These are phyloP conservation scores for Melanotaenia boesemani DNA, from an alignment of 2,797 vertebrate genomes.

Conservation along the genomic window DNA sequence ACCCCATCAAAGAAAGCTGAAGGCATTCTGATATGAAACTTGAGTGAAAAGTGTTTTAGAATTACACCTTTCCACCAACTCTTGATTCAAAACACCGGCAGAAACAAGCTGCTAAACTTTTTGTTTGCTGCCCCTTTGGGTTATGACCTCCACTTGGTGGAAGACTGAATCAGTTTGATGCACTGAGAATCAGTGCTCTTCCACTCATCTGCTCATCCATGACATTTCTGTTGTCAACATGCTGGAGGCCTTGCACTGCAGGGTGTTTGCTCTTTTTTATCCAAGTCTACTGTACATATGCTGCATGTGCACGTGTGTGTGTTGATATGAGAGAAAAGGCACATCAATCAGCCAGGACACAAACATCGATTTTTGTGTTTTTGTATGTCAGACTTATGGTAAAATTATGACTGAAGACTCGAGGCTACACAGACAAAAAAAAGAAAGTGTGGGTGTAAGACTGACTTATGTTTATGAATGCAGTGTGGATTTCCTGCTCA, in stretches of 20 bases:
- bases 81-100: neutral
- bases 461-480: constrained; percentile 29
- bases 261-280: neutral
- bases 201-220: constrained; percentile 30
- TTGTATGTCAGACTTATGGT: constrained; percentile 18
- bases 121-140: constrained; percentile 27
- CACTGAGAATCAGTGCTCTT: constrained; percentile 32
- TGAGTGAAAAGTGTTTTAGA: neutral
- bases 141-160: constrained; percentile 22
- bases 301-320: neutral
- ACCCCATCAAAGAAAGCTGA: neutral
- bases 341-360: constrained; percentile 61
- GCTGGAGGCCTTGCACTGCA: constrained; percentile 25
- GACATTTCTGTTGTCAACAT: constrained; percentile 38
- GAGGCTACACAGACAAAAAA: constrained; percentile 29
- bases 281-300: neutral
- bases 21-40: neutral
- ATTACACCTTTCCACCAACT: neutral
- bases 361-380: constrained; percentile 61
- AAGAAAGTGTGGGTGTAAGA: constrained; percentile 16
- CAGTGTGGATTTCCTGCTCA: constrained; percentile 21
- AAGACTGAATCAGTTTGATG: constrained; percentile 47
- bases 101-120: constrained; percentile 5
- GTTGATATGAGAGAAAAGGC: constrained; percentile 32
- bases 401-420: constrained; percentile 54